phyloP scores from a whole-genome alignment of 2,797 vertebrate genomes.

The Sebastes elongatus region DNA sequence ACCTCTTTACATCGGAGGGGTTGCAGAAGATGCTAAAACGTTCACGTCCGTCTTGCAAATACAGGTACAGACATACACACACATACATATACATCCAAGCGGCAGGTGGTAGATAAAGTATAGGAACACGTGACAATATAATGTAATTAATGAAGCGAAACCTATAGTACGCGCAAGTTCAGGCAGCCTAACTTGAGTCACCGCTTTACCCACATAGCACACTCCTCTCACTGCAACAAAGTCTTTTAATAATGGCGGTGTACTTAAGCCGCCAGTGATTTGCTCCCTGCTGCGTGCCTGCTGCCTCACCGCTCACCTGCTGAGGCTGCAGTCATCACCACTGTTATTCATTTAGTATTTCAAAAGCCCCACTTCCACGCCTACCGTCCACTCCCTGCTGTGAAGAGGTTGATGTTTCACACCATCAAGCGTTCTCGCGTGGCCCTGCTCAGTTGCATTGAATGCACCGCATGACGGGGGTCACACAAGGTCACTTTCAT shows the following conservation, averaged over 20 bases:
- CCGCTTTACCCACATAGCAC: background rate
- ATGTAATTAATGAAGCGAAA: background rate
- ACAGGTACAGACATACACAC: conserved; percentile 79
- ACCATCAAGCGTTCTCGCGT: too few relatives aligned
- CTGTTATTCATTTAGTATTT: background rate
- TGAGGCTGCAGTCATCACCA: background rate
- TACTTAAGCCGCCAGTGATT: background rate
- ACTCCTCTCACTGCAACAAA: background rate
- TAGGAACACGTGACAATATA: background rate
- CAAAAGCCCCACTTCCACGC: background rate
- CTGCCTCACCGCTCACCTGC: too few relatives aligned
- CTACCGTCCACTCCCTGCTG: background rate
- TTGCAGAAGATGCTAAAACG: conserved; percentile 95
- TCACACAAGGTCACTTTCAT: too few relatives aligned
- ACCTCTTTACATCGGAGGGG: conserved; percentile 91
- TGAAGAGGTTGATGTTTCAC: background rate
- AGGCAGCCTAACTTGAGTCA: background rate
- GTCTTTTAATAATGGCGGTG: background rate
- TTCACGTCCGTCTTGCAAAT: conserved; percentile 94
- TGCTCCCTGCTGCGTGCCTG: background rate
- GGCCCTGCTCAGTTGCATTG: too few relatives aligned
- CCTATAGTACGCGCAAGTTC: background rate
- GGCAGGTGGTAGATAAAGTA: background rate
- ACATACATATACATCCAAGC: background rate
- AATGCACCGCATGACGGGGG: too few relatives aligned